These are phyloP conservation scores for Dolichotis patagonum DNA, from an alignment of 2,113 vertebrate genomes.

Conservation along the genomic window DNA sequence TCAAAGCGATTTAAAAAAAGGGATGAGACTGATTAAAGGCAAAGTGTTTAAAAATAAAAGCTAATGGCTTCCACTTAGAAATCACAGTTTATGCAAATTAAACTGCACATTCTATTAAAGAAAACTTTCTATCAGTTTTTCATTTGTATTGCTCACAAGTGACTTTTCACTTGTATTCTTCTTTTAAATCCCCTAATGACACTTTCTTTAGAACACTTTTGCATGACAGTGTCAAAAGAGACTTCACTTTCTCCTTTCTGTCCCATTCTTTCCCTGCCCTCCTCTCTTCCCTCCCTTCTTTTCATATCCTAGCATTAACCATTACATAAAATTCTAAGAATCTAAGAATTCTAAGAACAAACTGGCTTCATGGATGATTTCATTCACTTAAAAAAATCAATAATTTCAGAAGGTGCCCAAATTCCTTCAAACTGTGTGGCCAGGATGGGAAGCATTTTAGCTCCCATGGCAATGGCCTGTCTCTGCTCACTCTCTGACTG, in stretches of 20 bases:
- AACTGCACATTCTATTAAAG: not conserved
- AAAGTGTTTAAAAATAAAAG: not conserved
- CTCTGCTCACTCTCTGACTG: rapidly evolving
- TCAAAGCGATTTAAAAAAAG: not conserved
- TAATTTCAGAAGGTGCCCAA: not conserved
- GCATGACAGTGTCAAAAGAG: not conserved
- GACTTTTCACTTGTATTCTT: not conserved
- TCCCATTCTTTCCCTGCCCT: not conserved
- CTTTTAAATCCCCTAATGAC: not conserved
- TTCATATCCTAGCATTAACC: not conserved
- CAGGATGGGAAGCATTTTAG: not conserved
- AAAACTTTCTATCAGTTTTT: not conserved
- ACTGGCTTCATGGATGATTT: not conserved
- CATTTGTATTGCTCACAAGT: not conserved
- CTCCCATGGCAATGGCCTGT: rapidly evolving
- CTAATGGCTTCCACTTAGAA: not conserved
- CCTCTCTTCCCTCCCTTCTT: rapidly evolving
- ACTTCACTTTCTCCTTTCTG: not conserved
- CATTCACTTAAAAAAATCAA: not conserved
- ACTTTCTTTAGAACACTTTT: not conserved
- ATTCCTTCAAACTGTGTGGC: rapidly evolving
- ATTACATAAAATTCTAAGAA: not conserved
- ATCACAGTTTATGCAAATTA: not conserved
- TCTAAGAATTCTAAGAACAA: not conserved
- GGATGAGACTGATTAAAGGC: not conserved